Percentiles rank a stretch among this genome's conserved stretches.
phyloP scores from a whole-genome alignment of 2,113 vertebrate genomes.

The Bubo blakistoni region DNA sequence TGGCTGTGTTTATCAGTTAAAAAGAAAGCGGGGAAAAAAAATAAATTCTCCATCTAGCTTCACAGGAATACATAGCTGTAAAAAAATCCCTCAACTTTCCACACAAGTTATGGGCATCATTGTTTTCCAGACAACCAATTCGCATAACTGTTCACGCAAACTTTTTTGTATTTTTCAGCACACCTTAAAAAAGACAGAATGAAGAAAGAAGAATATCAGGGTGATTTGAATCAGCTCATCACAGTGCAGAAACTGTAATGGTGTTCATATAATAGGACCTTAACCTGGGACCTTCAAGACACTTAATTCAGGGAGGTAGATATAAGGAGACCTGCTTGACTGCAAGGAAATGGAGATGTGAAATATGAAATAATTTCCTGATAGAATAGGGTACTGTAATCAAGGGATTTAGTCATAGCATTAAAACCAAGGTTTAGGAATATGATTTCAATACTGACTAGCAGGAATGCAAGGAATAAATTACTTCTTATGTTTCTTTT shows the following conservation, averaged over 20 bases:
- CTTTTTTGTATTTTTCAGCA: not conserved
- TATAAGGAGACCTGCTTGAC: not conserved
- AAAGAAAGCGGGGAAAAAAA: not conserved
- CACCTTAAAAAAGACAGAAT: not conserved
- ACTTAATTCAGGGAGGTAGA: not conserved
- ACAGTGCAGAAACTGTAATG: not conserved
- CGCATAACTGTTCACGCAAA: not conserved
- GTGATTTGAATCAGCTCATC: not conserved
- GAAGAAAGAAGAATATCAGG: not conserved
- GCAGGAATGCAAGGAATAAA: not conserved
- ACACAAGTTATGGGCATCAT: not conserved
- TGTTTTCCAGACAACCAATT: not conserved
- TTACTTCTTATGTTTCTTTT: not conserved
- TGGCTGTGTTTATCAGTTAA: not conserved
- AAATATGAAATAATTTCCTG: conserved; percentile 15
- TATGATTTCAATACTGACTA: not conserved
- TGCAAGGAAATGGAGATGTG: not conserved
- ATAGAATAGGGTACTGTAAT: not conserved
- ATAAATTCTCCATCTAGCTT: not conserved
- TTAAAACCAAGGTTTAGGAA: not conserved
- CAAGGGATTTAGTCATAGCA: not conserved
- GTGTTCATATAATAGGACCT: not conserved
- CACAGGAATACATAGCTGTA: not conserved
- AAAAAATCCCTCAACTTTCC: not conserved
- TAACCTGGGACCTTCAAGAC: not conserved